Percentiles rank a stretch among this genome's conserved stretches.
Evolutionary conservation across 2,797 vertebrate genomes (phyloP).

Genomic region (Gephyroberyx darwinii): DNA sequence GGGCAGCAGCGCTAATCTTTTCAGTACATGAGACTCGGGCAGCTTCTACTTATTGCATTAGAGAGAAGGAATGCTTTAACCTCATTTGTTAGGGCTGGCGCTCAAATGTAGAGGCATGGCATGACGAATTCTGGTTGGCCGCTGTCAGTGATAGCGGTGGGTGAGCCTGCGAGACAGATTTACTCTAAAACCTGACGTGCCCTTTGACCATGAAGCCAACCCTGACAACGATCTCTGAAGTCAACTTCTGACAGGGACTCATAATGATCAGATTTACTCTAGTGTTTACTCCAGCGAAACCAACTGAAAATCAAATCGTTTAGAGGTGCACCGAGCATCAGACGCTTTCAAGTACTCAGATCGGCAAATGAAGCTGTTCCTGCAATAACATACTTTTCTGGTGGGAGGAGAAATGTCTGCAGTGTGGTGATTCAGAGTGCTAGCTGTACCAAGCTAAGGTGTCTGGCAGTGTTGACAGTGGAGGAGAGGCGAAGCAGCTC

Average conservation of each 20-base stretch:
- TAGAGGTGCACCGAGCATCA: too few species aligned
- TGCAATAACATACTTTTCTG: too few species aligned
- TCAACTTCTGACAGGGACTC: background rate
- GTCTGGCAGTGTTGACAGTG: too few species aligned
- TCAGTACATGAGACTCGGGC: conserved; percentile 69
- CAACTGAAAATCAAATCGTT: too few species aligned
- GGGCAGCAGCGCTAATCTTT: conserved; percentile 68
- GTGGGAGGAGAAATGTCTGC: too few species aligned
- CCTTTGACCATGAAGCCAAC: conserved; percentile 23
- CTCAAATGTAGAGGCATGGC: conserved; percentile 26
- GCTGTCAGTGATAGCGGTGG: background rate
- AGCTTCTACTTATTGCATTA: conserved; percentile 76
- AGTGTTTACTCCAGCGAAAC: too few species aligned
- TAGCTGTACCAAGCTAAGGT: too few species aligned
- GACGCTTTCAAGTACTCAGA: too few species aligned
- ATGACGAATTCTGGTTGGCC: conserved; percentile 34
- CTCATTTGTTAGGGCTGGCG: conserved; percentile 46
- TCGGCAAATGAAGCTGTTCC: too few species aligned
- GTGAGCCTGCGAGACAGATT: conserved; percentile 9
- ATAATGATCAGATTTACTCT: background rate
- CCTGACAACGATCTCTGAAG: conserved; percentile 4
- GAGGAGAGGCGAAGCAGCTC: too few species aligned
- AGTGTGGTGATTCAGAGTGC: too few species aligned
- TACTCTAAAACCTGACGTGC: conserved; percentile 7
- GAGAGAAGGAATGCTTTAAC: conserved; percentile 58